phyloP scores from a whole-genome alignment of 2,888 invertebrate genomes.

The Temnothorax unifasciatus region DNA sequence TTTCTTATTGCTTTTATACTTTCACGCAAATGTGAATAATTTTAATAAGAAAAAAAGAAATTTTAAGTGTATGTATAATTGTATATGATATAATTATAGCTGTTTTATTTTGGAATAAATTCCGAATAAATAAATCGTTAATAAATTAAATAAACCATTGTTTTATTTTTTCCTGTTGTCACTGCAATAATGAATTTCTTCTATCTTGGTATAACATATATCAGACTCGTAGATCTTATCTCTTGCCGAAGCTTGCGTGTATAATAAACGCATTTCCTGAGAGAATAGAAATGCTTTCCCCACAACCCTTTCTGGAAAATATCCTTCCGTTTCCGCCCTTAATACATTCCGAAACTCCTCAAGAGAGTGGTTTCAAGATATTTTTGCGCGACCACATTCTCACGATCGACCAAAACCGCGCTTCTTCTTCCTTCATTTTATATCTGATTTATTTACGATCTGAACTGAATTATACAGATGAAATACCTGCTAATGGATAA shows the following conservation, averaged over 20 bases:
- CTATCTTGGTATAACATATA: neutral
- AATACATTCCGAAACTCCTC: slow-evolving; percentile 58
- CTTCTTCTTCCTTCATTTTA: slow-evolving; percentile 46
- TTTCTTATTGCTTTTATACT: neutral
- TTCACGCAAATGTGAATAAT: neutral
- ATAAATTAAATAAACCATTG: neutral
- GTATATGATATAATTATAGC: neutral
- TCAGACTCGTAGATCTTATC: neutral
- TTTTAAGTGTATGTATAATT: neutral
- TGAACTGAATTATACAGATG: slow-evolving; percentile 41
- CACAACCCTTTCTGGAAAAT: slow-evolving; percentile 63
- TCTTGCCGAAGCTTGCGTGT: neutral
- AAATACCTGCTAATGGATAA: too few species aligned
- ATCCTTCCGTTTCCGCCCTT: slow-evolving; percentile 45
- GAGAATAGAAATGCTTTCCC: slow-evolving; percentile 1
- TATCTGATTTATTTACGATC: slow-evolving; percentile 52
- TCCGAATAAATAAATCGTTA: neutral
- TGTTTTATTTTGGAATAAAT: slow-evolving; percentile 7
- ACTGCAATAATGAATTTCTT: neutral
- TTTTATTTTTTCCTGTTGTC: neutral
- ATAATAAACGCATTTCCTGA: slow-evolving; percentile 43
- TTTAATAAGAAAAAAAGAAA: neutral
- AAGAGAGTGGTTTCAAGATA: slow-evolving; percentile 41
- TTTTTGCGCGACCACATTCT: slow-evolving; percentile 61
- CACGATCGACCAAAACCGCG: slow-evolving; percentile 63